Evolutionary conservation across 2,888 invertebrate species (phyloP).

Genomic region (Stegophylla sp.): DNA sequence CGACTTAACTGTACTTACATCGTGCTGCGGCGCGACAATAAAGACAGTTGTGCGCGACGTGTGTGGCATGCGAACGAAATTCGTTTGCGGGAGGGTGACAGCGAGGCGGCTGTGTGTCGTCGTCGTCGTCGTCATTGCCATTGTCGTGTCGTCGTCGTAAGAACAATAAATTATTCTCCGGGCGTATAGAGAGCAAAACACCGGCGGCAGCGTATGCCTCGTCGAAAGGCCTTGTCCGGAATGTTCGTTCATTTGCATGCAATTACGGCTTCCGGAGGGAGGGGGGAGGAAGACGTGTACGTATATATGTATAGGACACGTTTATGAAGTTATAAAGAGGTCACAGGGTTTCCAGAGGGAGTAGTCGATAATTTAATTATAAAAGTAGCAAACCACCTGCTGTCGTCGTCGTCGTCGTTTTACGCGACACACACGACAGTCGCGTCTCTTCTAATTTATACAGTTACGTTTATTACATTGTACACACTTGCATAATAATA

Average conservation of each 20-base stretch:
- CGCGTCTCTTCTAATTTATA: background rate
- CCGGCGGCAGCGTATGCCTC: background rate
- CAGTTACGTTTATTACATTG: background rate
- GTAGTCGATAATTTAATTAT: conserved; percentile 56
- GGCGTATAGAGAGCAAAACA: background rate
- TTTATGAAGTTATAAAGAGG: conserved; percentile 37
- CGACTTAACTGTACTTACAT: background rate
- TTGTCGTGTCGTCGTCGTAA: no score
- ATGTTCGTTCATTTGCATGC: conserved; percentile 26
- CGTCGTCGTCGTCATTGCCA: background rate
- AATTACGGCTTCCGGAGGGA: conserved; percentile 13
- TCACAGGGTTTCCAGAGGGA: conserved; percentile 44
- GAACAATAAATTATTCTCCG: conserved; percentile 23
- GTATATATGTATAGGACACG: background rate
- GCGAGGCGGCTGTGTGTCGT: background rate
- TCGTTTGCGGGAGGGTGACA: background rate
- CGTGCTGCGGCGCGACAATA: background rate
- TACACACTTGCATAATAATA: no score
- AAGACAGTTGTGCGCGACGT: background rate
- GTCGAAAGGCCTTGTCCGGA: background rate
- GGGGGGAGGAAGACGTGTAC: background rate
- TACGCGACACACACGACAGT: background rate
- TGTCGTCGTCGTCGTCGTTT: conserved; percentile 13
- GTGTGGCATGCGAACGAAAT: background rate
- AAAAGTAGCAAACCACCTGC: conserved; percentile 42